Evolutionary conservation across 2,888 invertebrate species (phyloP), one percentile per base, ranked within the genome.

Genomic region (Erebia aethiops): DNA sequence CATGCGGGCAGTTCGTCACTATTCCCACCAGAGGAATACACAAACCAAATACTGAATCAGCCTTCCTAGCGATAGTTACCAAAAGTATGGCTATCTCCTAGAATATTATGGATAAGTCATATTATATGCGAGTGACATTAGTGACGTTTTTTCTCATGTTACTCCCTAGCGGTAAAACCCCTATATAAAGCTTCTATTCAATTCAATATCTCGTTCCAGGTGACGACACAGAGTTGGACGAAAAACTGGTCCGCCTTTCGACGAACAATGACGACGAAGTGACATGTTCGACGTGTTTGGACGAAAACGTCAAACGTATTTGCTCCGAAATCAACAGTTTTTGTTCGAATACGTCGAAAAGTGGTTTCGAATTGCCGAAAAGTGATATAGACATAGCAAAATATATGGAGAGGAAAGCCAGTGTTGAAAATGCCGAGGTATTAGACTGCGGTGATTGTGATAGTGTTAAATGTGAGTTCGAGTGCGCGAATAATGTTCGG

Each of bases 281-380:
- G 1, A 78, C 82, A 1, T 83, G 81, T 57, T 72, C 77, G 0
- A 74, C 77, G 0, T 82, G 82, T 69, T 11, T 86, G 35, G 84
- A 85, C 10, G 89, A 89, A 0, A 86, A 90, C 13, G 87, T 92
- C 0, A 86, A 87, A 75, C 77, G 81, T 60, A 91, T 92, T 57
- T 92, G 92, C 72, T 79, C 89, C 0, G 90, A 92, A 77, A 92
- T 92, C 0, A 84, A 82, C 8, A 82, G 85, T 72, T 92, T 84
- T 72, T 92, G 92, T 70, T 76, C 76, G 5, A 74, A 79, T 51
- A 81, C 82, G 76, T 57, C 66, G 26, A 72, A 72, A 61, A 72
- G 80, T 81, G 72, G 71, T 35, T 71, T 68, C 49, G 71, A 71
- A 16, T 26, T 58, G 18, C 58, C 60, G 49, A 64, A 64, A 18